These are phyloP conservation scores for Eptatretus burgeri DNA, from an alignment of 2,113 vertebrate genomes.

Conservation along the genomic window DNA sequence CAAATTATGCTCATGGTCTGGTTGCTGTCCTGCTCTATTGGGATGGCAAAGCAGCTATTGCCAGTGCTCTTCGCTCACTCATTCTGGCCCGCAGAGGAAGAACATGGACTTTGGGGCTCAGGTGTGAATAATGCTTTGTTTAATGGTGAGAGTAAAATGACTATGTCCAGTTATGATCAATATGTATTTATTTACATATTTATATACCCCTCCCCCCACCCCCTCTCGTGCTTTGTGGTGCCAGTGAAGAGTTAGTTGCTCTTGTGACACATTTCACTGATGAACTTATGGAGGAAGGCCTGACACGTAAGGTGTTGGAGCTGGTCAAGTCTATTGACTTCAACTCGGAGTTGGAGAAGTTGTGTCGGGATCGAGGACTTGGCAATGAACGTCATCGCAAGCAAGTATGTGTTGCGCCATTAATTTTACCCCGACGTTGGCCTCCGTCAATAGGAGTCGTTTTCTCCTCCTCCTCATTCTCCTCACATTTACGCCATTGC, in stretches of 20 bases:
- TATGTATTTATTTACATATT: no score
- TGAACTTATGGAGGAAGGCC: constrained; percentile 1
- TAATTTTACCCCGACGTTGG: no score
- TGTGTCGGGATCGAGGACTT: constrained; percentile 1
- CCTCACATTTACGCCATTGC: no score
- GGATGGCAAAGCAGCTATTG: constrained; percentile 3
- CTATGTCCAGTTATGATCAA: no score
- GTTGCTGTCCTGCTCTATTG: constrained; percentile 4
- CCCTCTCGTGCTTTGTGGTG: not conserved
- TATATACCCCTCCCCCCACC: no score
- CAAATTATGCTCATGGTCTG: not conserved
- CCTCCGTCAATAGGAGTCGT: no score
- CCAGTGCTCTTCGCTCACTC: constrained; percentile 5
- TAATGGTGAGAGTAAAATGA: no score
- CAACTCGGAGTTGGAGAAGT: not conserved
- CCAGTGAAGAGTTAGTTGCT: not conserved
- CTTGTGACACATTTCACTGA: not conserved
- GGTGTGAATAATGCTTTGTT: not conserved
- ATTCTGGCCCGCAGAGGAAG: not conserved
- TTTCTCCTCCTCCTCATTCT: no score
- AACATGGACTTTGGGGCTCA: constrained; percentile 1
- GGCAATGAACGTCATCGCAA: constrained; percentile 6
- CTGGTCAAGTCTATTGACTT: not conserved
- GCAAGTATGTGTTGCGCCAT: not conserved
- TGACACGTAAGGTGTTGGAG: constrained; percentile 1